Percentiles rank a stretch among this genome's conserved stretches.
Conservation (phyloP, 2,113 vertebrate genomes). For the Crotalus horridus region DNA sequence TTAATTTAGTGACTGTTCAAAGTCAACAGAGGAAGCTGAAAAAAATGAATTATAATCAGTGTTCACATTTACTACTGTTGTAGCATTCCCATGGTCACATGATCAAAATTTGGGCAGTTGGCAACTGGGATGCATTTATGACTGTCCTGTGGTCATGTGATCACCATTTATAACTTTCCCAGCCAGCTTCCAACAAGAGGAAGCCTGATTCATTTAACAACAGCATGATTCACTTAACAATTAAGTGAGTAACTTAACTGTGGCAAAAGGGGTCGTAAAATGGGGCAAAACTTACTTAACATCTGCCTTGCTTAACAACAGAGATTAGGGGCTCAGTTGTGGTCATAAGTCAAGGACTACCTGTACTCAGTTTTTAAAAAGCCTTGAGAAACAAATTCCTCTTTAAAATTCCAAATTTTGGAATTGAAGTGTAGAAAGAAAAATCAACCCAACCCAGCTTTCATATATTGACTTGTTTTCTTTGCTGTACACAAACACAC, state of each 20-base stretch:
- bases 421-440: not conserved
- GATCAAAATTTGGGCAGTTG: not conserved
- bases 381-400: not conserved
- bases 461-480: not conserved
- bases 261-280: not conserved
- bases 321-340: not conserved
- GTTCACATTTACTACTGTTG: not conserved
- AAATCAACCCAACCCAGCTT: not conserved
- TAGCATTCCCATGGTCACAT: not conserved
- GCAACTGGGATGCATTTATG: not conserved
- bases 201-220: not conserved
- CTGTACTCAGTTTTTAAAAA: not conserved
- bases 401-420: not conserved
- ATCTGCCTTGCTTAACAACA: not conserved
- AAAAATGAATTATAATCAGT: not conserved
- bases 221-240: too few species aligned
- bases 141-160: not conserved
- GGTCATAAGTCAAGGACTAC: not conserved
- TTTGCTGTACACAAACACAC: not conserved
- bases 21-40: not conserved
- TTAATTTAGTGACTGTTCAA: too few species aligned
- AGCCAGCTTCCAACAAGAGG: not conserved
- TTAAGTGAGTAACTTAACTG: not conserved
- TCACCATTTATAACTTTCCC: not conserved
- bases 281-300: not conserved